Percentiles rank a stretch among this genome's conserved stretches.
Conservation (phyloP, 2,888 invertebrate species). For the Falcaria lacertinaria region DNA sequence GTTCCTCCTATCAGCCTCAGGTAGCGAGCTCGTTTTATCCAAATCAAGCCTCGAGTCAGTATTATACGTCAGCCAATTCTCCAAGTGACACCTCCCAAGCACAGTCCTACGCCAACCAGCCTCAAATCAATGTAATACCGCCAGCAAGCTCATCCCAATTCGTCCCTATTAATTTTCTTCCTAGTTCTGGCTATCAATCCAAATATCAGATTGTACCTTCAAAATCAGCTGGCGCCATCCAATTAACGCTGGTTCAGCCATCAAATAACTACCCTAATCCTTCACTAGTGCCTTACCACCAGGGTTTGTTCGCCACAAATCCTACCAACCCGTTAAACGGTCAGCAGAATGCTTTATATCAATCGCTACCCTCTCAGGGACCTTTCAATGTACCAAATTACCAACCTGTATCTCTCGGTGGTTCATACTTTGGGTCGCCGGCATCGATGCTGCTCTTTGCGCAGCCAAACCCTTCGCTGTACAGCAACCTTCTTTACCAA, state of each 20-base stretch:
- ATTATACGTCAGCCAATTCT: conserved; percentile 43
- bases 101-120: conserved; percentile 29
- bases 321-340: conserved; percentile 32
- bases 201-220: conserved; percentile 65
- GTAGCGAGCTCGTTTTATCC: conserved; percentile 64
- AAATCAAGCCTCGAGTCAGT: conserved; percentile 51
- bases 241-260: conserved; percentile 57
- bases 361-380: conserved; percentile 34
- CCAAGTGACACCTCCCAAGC: conserved; percentile 36
- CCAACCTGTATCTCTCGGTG: conserved; percentile 41
- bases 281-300: conserved; percentile 44
- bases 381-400: conserved; percentile 50
- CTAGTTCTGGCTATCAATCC: conserved; percentile 63
- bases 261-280: conserved; percentile 39
- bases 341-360: conserved; percentile 36
- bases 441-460: conserved; percentile 58
- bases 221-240: conserved; percentile 55
- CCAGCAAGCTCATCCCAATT: conserved; percentile 52
- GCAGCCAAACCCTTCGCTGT: conserved; percentile 54
- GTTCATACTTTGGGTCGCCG: conserved; percentile 53
- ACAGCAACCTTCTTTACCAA: conserved; percentile 52
- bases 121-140: conserved; percentile 44
- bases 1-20: conserved; percentile 50
- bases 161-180: conserved; percentile 60
- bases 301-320: conserved; percentile 38